Conservation (phyloP, 2,888 invertebrate genomes). For the Amphipoea oculea region DNA sequence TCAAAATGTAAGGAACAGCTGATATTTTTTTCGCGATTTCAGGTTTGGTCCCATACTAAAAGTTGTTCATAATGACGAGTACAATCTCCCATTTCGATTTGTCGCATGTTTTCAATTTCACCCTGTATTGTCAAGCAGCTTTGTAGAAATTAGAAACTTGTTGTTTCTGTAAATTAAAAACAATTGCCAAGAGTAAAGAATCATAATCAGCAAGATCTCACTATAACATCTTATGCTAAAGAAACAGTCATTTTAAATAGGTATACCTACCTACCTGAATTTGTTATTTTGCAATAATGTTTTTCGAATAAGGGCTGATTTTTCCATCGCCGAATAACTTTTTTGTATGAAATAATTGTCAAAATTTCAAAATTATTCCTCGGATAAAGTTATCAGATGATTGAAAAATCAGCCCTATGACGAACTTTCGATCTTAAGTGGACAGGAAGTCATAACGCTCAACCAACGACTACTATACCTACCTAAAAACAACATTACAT, state of each 20-base stretch:
- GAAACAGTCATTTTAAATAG: background rate
- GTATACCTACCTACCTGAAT: background rate
- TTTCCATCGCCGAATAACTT: too few species aligned
- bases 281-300: conserved; percentile 2
- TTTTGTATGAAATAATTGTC: too few species aligned
- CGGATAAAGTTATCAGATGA: too few species aligned
- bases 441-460: conserved; percentile 40
- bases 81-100: too few species aligned
- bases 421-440: conserved; percentile 21
- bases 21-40: too few species aligned
- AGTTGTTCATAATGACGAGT: too few species aligned
- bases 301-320: conserved; percentile 12
- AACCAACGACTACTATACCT: conserved; percentile 12
- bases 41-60: too few species aligned
- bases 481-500: conserved; percentile 41
- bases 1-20: too few species aligned
- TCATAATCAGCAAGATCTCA: background rate
- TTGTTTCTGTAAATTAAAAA: background rate
- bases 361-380: too few species aligned
- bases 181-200: conserved; percentile 8
- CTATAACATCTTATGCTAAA: background rate
- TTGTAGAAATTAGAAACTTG: background rate
- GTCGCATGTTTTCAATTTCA: too few species aligned
- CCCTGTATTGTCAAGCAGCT: background rate
- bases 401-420: too few species aligned